Evolutionary conservation across 2,797 vertebrate genomes (phyloP), one percentile per base, ranked within the genome.

Genomic region (Rhinatrema bivittatum): DNA sequence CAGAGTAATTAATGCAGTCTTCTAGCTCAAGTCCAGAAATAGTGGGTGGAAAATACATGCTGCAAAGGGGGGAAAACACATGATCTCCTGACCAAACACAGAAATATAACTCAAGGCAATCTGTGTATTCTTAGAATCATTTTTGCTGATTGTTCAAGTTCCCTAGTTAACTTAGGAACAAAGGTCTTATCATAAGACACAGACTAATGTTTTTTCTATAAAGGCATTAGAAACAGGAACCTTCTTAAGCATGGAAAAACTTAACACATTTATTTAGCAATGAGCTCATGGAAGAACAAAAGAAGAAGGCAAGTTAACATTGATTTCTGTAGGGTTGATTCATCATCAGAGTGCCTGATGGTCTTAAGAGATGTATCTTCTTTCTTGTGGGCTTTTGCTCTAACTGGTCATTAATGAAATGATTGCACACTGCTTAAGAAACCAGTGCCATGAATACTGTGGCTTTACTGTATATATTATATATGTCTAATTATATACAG

Each of bases 171-270:
- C n/a, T n/a, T n/a, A 24, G 39, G 24, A 55, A 36, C 4, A 42
- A 25, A 12, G 25, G 25, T 39, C 39, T 20, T 14, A 13, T 9
- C 35, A 26, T n/a, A 11, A 44, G n/a, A 14, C 14, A 6, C 20
- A 32, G 0, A 16, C 10, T 2, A 3, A 52, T 21, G 3, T 2
- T 12, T 5, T 24, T 29, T 44, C 42, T 12, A 18, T 39, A 46
- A 17, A 4, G 28, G 7, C 21, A 55, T 46, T 49, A 25, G 42
- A 48, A 47, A 26, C 12, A 32, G 39, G 7, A 16, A 39, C 32
- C 10, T 47, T 18, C 42, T 24, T 47, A 10, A 25, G 1, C 13
- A 7, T 50, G 32, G 43, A 38, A 28, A 32, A 44, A 23, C 31
- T 16, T 41, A 39, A 14, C 42, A 32, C 16, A 14, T 55, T 29